Evolutionary conservation across 1,140 invertebrate species (phyloP).

Genomic region (Ostrea denselamellosa): DNA sequence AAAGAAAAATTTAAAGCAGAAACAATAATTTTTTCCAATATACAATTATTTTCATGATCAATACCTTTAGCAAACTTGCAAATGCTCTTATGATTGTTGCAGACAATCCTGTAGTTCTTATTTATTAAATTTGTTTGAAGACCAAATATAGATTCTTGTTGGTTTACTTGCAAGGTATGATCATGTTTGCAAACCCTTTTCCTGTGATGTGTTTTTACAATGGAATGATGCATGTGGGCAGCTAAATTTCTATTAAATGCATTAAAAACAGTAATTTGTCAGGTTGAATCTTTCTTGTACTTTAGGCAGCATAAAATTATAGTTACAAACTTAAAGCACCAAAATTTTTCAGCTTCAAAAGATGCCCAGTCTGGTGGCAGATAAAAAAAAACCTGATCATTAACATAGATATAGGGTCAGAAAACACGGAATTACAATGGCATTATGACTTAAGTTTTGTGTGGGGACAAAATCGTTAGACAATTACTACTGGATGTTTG

Average conservation of each 20-base stretch:
- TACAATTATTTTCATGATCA: too few relatives aligned
- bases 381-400: neutral
- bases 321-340: neutral
- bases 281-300: neutral
- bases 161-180: too few relatives aligned
- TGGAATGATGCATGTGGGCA: neutral
- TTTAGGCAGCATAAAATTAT: neutral
- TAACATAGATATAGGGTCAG: constrained; percentile 19
- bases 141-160: too few relatives aligned
- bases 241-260: neutral
- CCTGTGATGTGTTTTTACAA: neutral
- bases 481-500: neutral
- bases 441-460: constrained; percentile 33
- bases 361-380: neutral
- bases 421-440: neutral
- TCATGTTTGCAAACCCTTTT: too few relatives aligned
- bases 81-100: too few relatives aligned
- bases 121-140: too few relatives aligned
- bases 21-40: neutral
- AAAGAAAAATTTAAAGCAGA: neutral
- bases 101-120: too few relatives aligned
- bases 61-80: too few relatives aligned
- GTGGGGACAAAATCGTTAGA: constrained; percentile 16
- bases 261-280: neutral
- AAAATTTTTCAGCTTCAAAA: neutral